Conservation (phyloP, 2,113 vertebrate genomes). For the Haliaeetus leucogaster region DNA sequence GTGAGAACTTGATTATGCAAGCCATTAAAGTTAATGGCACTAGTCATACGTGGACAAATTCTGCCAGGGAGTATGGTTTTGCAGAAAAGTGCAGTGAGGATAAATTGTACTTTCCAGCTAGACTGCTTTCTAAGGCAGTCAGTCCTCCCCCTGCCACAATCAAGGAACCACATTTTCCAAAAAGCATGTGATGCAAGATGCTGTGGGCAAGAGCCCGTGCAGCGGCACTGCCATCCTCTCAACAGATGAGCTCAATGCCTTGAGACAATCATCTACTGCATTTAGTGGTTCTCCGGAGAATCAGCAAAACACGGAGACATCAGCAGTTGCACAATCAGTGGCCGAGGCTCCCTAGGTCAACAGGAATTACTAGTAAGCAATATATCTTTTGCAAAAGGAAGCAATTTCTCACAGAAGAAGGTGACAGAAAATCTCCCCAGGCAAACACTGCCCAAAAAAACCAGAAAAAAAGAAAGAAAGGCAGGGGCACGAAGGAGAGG, state of each 20-base stretch:
- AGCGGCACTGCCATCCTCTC: neutral
- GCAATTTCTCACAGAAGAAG: neutral
- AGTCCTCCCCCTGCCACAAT: neutral
- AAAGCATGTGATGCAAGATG: neutral
- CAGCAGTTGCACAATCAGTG: neutral
- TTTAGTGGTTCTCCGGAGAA: neutral
- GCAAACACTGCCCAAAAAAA: neutral
- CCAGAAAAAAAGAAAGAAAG: neutral
- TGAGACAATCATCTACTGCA: neutral
- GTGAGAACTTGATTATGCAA: conserved; percentile 21
- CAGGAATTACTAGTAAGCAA: neutral
- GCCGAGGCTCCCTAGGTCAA: neutral
- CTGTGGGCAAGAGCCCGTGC: neutral
- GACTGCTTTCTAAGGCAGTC: neutral
- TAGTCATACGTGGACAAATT: neutral
- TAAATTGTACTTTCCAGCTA: neutral
- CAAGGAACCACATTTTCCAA: neutral
- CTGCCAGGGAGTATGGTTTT: neutral
- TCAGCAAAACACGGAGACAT: neutral
- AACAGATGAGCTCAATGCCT: neutral
- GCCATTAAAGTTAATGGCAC: conserved; percentile 13
- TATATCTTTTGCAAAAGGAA: neutral
- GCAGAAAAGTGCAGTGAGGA: neutral
- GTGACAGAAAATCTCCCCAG: neutral
- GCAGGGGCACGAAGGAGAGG: neutral